Evolutionary conservation across 2,113 vertebrate genomes (phyloP).

Genomic region (Aythya baeri): DNA sequence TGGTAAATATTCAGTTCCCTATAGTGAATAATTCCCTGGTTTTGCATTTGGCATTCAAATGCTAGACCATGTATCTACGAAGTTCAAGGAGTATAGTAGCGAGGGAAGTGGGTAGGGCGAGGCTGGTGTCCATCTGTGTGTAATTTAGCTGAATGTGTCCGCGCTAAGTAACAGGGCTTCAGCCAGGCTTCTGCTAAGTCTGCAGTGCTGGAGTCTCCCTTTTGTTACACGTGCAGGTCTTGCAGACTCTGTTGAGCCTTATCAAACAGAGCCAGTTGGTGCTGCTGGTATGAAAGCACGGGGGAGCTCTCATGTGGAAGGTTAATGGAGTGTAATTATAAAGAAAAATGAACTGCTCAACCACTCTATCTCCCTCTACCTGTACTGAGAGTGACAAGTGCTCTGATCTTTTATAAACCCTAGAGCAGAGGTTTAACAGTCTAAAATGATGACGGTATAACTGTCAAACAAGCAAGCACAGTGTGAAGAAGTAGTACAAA

Average conservation of each 20-base stretch:
- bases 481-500: slow-evolving; percentile 41
- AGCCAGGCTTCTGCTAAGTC: slow-evolving; percentile 50
- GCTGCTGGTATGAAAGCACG: slow-evolving; percentile 77
- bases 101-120: background rate
- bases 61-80: background rate
- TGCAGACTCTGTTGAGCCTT: slow-evolving; percentile 76
- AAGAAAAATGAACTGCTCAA: slow-evolving; percentile 83
- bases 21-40: slow-evolving; percentile 29
- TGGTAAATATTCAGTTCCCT: background rate
- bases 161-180: background rate
- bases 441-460: slow-evolving; percentile 72
- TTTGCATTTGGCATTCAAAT: slow-evolving; percentile 29
- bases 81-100: slow-evolving; percentile 8
- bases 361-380: slow-evolving; percentile 78
- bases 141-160: slow-evolving; percentile 38
- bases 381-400: slow-evolving; percentile 78
- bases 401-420: slow-evolving; percentile 79
- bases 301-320: slow-evolving; percentile 82
- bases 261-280: slow-evolving; percentile 83
- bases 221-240: slow-evolving; percentile 63
- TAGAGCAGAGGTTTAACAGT: slow-evolving; percentile 75
- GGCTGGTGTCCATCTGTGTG: slow-evolving; percentile 23
- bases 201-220: slow-evolving; percentile 57
- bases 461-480: slow-evolving; percentile 71
- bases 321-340: slow-evolving; percentile 88